Evolutionary conservation across 53 echinoderm and acorn worm genomes (phyloP).

Genomic region (Luidia sarsii): DNA sequence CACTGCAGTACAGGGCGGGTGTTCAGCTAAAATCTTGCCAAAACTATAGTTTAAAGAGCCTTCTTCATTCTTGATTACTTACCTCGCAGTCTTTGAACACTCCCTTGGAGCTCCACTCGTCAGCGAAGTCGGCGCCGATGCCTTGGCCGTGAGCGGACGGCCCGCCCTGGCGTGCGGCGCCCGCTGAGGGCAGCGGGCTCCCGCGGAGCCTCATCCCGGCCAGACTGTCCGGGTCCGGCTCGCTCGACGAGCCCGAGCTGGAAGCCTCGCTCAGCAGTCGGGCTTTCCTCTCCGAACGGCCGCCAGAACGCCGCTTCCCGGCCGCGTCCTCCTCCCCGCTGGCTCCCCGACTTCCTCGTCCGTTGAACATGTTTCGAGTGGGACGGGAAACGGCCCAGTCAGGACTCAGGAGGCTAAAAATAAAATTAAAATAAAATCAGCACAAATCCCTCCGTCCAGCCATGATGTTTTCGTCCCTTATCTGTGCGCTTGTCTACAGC

Average conservation of each 20-base stretch:
- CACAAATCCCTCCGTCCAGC: too few species aligned
- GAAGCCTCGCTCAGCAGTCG: constrained; percentile 41
- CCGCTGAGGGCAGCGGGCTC: constrained; percentile 51
- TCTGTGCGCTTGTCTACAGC: background rate
- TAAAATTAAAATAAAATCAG: constrained; percentile 32
- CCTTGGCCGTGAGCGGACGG: constrained; percentile 1
- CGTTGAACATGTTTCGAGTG: constrained; percentile 25
- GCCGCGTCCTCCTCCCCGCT: constrained; percentile 45
- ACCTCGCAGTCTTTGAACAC: constrained; percentile 41
- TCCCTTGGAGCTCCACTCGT: constrained; percentile 48
- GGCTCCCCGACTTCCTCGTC: constrained; percentile 34
- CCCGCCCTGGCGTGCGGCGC: constrained; percentile 8
- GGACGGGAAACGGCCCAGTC: too few species aligned
- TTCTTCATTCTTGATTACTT: too few species aligned
- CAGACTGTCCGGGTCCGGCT: constrained; percentile 45
- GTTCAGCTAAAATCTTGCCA: too few species aligned
- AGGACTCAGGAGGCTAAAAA: background rate
- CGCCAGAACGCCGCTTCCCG: constrained; percentile 1
- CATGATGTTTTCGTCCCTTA: constrained; percentile 9
- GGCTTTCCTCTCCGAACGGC: constrained; percentile 18
- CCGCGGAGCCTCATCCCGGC: constrained; percentile 57
- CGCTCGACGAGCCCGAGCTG: background rate
- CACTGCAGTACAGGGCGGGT: too few species aligned
- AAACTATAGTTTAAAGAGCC: too few species aligned
- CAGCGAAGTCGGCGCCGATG: constrained; percentile 32